phyloP scores from a whole-genome alignment of 2,797 vertebrate species.

The Siniperca scherzeri region DNA sequence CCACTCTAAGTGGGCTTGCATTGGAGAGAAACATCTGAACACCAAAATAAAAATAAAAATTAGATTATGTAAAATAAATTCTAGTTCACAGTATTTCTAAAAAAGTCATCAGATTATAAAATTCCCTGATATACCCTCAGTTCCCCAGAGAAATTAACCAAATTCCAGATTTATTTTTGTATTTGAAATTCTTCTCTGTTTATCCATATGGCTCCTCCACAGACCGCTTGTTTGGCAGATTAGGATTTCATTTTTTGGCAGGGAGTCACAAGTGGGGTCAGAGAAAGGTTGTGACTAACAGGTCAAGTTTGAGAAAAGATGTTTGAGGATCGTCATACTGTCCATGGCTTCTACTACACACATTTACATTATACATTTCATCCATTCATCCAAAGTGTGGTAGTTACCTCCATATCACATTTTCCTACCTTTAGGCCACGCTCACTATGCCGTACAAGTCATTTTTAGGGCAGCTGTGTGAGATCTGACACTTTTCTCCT shows the following conservation, averaged over 20 bases:
- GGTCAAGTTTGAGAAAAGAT: background rate
- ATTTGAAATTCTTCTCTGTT: background rate
- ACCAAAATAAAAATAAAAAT: too few relatives aligned
- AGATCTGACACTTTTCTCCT: constrained; percentile 22
- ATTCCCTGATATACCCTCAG: too few relatives aligned
- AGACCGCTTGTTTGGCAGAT: background rate
- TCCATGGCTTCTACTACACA: background rate
- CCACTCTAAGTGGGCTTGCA: background rate
- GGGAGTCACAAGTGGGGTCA: background rate
- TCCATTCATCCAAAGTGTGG: background rate
- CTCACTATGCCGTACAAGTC: background rate
- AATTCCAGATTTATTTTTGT: background rate
- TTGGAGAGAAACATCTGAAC: background rate
- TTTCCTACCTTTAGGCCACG: background rate
- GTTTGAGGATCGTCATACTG: background rate
- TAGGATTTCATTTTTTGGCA: constrained; percentile 5
- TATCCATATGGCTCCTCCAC: background rate
- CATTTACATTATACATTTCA: background rate
- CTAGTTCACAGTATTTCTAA: background rate
- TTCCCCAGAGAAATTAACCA: background rate
- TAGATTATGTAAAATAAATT: background rate
- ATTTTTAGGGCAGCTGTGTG: background rate
- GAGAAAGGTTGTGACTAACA: constrained; percentile 12
- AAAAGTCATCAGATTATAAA: background rate
- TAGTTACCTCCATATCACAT: background rate